Base-by-base conservation (phyloP, 2,113 vertebrate species). In the Anas platyrhynchos region DNA sequence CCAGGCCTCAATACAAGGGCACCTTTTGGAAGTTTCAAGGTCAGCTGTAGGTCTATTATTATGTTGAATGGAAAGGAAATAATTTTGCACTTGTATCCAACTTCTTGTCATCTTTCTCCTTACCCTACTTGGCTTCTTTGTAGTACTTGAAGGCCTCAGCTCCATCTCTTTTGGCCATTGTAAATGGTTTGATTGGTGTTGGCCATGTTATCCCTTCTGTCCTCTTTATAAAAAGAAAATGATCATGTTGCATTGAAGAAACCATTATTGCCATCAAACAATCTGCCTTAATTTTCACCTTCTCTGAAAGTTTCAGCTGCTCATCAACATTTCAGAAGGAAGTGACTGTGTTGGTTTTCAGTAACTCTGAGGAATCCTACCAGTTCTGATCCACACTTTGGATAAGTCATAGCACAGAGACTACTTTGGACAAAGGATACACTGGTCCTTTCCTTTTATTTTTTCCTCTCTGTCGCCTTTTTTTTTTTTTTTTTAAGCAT, bases 11-110 rank as follows among this genome's bases (percentile, higher is more conserved):
- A 97, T 96, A 93, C 88, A 97, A 94, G 94, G 97, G 96, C 95
- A 97, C 93, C 95, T 97, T 97, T 97, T 97, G 95, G 95, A 97
- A 97, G 94, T 97, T 96, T 97, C 90, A 97, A 97, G 97, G 96
- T 96, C 95, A 97, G 97, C 94, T 96, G 91, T 97, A 94, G 93
- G 96, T 97, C 95, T 97, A 97, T 97, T 97, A 96, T 97, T 97
- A 97, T 96, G 84, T 91, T 96, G 96, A 97, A 97, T 96, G 95
- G 95, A 96, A 96, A 97, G 91, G 94, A 95, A 97, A 97, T 97
- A 96, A 96, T 97, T 97, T 97, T 94, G 84, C 78, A 93, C 95
- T 96, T 95, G 92, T 92, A 96, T 95, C 94, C 87, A 96, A 96
- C 86, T 93, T 83, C 94, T 95, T 97, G 94, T 95, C 92, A 97